phyloP scores from a whole-genome alignment of 37 sponge, comb jelly and placozoan genomes.

The Diacarnus erythraeanus region DNA sequence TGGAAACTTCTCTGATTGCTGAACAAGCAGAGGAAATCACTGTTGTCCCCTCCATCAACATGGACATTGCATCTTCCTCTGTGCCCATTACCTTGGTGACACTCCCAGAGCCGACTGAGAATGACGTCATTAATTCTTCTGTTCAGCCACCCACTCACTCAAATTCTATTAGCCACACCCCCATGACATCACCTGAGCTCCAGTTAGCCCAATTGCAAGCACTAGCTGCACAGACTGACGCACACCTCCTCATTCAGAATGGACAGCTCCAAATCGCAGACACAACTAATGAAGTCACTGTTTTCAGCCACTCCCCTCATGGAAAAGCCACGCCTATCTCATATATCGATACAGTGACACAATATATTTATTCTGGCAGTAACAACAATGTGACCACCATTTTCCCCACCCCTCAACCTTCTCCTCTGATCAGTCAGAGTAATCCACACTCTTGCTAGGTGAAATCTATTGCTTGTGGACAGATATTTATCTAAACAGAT shows the following conservation, averaged over 20 bases:
- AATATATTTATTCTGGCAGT: constrained; percentile 22
- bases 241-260: constrained; percentile 12
- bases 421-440: too few relatives aligned
- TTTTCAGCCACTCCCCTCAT: neutral
- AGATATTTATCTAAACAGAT: too few relatives aligned
- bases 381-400: neutral
- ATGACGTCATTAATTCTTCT: neutral
- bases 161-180: neutral
- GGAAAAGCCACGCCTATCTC: neutral
- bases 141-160: constrained; percentile 8
- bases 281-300: constrained; percentile 18
- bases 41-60: neutral
- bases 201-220: constrained; percentile 12
- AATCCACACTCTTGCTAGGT: too few relatives aligned
- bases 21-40: constrained; percentile 17
- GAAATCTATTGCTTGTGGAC: too few relatives aligned
- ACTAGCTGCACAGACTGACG: constrained; percentile 1
- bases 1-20: constrained; percentile 6
- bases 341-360: constrained; percentile 26
- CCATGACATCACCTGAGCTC: constrained; percentile 11
- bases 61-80: neutral
- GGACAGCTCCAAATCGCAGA: constrained; percentile 23
- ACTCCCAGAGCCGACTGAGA: constrained; percentile 1
- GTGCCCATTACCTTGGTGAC: constrained; percentile 21
- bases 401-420: constrained; percentile 9